Evolutionary conservation across 2,888 invertebrate genomes (phyloP).

Genomic region (Ametastegia equiseti): DNA sequence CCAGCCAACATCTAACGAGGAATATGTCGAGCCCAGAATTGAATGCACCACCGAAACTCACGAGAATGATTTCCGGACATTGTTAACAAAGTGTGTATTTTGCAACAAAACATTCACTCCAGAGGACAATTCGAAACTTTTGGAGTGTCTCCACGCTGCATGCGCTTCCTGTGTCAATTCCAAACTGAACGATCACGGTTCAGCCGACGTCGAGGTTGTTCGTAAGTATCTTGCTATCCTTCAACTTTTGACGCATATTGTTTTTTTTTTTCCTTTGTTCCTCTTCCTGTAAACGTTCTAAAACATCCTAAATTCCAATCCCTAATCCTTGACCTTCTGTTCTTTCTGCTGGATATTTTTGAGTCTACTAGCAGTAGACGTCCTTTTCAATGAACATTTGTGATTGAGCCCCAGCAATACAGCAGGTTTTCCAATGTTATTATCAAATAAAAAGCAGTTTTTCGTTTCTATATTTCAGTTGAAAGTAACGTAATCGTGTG

Average conservation of each 20-base stretch:
- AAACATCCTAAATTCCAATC: too few species aligned
- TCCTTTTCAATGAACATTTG: too few species aligned
- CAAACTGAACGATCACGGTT: slow-evolving; percentile 79
- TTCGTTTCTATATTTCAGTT: slow-evolving; percentile 57
- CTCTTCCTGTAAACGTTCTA: background rate
- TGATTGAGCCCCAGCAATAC: too few species aligned
- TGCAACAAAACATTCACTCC: slow-evolving; percentile 76
- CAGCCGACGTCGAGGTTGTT: slow-evolving; percentile 73
- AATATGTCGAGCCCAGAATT: slow-evolving; percentile 66
- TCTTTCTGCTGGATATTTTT: too few species aligned
- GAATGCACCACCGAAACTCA: slow-evolving; percentile 71
- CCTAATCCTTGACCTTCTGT: too few species aligned
- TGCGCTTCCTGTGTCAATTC: slow-evolving; percentile 87
- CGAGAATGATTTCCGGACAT: slow-evolving; percentile 65
- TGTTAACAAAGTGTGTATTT: slow-evolving; percentile 75
- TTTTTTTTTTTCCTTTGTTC: too few species aligned
- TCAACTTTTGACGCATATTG: too few species aligned
- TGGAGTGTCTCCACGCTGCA: slow-evolving; percentile 93
- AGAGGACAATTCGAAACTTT: slow-evolving; percentile 85
- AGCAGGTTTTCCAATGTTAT: too few species aligned
- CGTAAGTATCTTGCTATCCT: too few species aligned
- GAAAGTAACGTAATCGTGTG: slow-evolving; percentile 78
- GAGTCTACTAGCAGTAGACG: too few species aligned
- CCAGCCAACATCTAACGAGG: slow-evolving; percentile 60
- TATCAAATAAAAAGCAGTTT: background rate